phyloP scores from a whole-genome alignment of 2,888 invertebrate species.

The Anthophora plumipes region DNA sequence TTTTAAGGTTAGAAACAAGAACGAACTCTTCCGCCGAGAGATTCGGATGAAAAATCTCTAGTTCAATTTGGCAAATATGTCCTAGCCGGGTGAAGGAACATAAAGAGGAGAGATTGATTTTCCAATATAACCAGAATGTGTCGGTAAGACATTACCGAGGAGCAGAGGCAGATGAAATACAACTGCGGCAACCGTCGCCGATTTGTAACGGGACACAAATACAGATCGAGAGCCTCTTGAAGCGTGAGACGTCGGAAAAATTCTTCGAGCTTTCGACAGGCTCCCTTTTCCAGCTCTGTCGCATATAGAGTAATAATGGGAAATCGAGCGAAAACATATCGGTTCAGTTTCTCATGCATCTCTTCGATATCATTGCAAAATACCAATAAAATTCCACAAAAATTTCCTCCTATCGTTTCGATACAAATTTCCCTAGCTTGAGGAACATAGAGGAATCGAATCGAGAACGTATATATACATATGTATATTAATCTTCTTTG shows the following conservation, averaged over 20 bases:
- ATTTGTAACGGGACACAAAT: constrained; percentile 69
- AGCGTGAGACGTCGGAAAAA: constrained; percentile 71
- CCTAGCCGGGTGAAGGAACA: too few species aligned
- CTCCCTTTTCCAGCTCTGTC: constrained; percentile 51
- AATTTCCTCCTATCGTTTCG: not conserved
- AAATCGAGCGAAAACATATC: constrained; percentile 67
- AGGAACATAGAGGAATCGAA: too few species aligned
- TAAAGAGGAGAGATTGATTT: constrained; percentile 52
- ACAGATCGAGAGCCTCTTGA: constrained; percentile 66
- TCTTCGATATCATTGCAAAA: constrained; percentile 30
- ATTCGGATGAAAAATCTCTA: too few species aligned
- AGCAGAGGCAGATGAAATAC: constrained; percentile 56
- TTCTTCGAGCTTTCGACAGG: constrained; percentile 67
- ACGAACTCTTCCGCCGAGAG: too few species aligned
- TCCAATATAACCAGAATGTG: constrained; percentile 35
- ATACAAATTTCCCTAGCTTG: too few species aligned
- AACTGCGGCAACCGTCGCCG: constrained; percentile 60
- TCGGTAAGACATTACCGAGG: constrained; percentile 62
- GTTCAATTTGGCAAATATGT: too few species aligned
- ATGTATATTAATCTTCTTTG: not conserved
- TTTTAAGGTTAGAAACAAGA: too few species aligned
- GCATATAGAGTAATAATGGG: constrained; percentile 63
- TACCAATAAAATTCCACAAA: constrained; percentile 20
- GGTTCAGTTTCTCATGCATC: constrained; percentile 58
- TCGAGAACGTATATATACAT: too few species aligned